These are phyloP conservation scores for Saccopteryx bilineata DNA, from an alignment of 2,113 vertebrate genomes.

Conservation along the genomic window DNA sequence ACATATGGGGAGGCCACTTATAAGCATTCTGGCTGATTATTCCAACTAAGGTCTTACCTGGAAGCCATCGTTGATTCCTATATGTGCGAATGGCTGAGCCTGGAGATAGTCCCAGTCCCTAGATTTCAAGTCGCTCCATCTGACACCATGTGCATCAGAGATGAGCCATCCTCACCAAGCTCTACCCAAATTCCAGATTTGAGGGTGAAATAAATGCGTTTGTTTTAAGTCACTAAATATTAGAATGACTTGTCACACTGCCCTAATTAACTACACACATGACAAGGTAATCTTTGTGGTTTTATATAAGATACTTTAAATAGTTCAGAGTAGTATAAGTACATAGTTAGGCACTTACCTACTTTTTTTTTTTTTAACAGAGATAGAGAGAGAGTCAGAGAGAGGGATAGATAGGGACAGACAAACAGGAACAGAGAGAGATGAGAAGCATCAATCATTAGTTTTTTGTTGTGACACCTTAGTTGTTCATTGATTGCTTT, in stretches of 20 bases:
- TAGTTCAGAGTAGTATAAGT: neutral
- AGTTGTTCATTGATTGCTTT: too few relatives aligned
- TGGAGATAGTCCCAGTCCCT: neutral
- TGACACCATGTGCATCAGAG: neutral
- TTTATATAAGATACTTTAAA: neutral
- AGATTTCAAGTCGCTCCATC: neutral
- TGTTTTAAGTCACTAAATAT: neutral
- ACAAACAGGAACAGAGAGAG: too few relatives aligned
- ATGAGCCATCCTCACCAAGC: neutral
- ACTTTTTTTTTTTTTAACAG: too few relatives aligned
- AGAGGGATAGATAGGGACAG: too few relatives aligned
- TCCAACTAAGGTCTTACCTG: neutral
- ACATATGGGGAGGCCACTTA: too few relatives aligned
- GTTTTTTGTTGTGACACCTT: too few relatives aligned
- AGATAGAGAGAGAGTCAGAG: too few relatives aligned
- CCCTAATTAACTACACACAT: neutral
- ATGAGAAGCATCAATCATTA: too few relatives aligned
- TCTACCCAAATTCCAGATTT: neutral
- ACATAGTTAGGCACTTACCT: neutral
- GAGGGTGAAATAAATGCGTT: neutral
- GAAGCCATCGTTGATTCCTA: too few relatives aligned
- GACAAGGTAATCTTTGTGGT: neutral
- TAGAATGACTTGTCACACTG: neutral
- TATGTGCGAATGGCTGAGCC: neutral
- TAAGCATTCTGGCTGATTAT: neutral